Base-by-base conservation (phyloP, 2,888 invertebrate genomes). In the Brenthis daphne region DNA sequence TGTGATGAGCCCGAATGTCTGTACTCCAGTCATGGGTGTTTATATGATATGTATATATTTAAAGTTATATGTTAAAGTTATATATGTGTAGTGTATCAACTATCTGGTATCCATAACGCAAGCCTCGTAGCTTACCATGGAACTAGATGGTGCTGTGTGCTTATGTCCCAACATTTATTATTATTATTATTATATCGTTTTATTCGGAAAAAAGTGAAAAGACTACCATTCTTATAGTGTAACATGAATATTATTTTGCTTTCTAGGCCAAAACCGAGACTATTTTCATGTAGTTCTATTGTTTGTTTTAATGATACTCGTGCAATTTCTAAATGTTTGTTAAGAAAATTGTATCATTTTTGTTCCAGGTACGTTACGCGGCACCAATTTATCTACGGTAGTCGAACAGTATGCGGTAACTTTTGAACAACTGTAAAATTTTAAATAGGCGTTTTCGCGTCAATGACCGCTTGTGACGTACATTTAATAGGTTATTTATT, bases 361-460 rank as follows among this genome's bases (percentile, higher is more conserved):
- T 53, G 54, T 63, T 63, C 20, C 63, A 63, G 63, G 63, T 63
- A 63, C 20, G 43, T 37, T 37, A 37, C 37, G 29, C 33, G 20
- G 43, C 24, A 54, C 37, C n/a, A 14, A 37, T 54, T 37, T 11
- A 16, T 20, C 3, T 11, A 53, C 20, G 53, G 24, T 13, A 14
- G 13, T 53, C 43, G 43, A 53, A 14, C 53, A 24, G 2, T 16
- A 16, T 16, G 2, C 6, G 4, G 51, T 53, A 8, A 16, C 51
- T 51, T 51, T 43, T 16, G 12, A 43, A 63, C 20, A 20, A 53
- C 8, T 63, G 37, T 63, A 53, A 63, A 54, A 54, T 43, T 24
- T 43, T 14, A 14, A 53, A 63, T 16, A 13, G 8, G 20, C 37
- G 48, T 14, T 20, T 5, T 14, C 13, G 3, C 29, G n/a, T 50